Percentiles rank a stretch among this genome's conserved stretches.
Evolutionary conservation across 2,113 vertebrate species (phyloP).

Genomic region (Toxotes chatareus): DNA sequence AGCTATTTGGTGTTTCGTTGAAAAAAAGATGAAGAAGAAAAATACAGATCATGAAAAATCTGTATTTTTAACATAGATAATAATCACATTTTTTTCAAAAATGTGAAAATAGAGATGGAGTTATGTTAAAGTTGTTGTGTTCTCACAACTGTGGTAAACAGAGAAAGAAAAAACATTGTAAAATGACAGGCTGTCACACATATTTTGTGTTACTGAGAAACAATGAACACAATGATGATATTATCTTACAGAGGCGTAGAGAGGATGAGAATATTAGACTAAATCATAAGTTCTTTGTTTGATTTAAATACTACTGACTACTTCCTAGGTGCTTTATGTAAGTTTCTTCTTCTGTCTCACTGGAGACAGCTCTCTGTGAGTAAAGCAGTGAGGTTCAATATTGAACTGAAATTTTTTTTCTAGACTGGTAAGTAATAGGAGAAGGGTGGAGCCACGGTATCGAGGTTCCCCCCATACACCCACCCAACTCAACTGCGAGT

Average conservation of each 20-base stretch:
- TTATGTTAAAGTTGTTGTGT: background rate
- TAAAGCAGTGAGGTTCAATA: too few relatives aligned
- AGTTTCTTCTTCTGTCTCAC: too few relatives aligned
- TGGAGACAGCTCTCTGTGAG: too few relatives aligned
- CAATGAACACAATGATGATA: background rate
- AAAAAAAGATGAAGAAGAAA: conserved; percentile 30
- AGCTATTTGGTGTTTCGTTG: conserved; percentile 4
- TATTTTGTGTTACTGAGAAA: background rate
- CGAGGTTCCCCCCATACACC: too few relatives aligned
- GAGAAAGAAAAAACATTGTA: background rate
- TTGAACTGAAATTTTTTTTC: too few relatives aligned
- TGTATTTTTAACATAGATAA: too few relatives aligned
- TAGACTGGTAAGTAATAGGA: too few relatives aligned
- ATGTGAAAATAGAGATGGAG: conserved; percentile 7
- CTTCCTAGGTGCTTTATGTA: too few relatives aligned
- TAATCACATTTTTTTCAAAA: too few relatives aligned
- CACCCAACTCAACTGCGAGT: too few relatives aligned
- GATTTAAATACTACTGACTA: background rate
- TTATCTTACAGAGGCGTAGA: background rate
- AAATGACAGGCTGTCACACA: conserved; percentile 1
- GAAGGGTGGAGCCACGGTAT: too few relatives aligned
- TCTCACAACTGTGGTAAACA: background rate
- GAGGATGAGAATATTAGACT: background rate
- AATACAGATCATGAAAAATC: conserved; percentile 22
- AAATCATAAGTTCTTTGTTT: background rate